Percentiles rank a stretch among this genome's conserved stretches.
These are phyloP conservation scores for Chloroceryle aenea DNA, from an alignment of 2,113 vertebrate genomes.

Conservation along the genomic window DNA sequence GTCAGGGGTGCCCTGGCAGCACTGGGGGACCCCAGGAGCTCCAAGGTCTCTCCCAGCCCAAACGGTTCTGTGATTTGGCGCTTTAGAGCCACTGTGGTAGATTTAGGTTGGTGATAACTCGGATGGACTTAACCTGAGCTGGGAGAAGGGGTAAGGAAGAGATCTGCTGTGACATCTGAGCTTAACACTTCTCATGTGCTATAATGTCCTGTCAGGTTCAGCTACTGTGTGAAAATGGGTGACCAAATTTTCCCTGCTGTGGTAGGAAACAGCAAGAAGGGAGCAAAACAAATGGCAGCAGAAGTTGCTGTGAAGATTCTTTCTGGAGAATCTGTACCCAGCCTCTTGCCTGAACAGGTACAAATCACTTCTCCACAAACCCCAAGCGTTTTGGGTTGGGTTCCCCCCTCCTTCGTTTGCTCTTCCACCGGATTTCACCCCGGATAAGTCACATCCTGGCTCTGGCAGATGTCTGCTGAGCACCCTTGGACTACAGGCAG, in stretches of 20 bases:
- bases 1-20: background rate
- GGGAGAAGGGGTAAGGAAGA: background rate
- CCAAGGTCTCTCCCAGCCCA: background rate
- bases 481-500: background rate
- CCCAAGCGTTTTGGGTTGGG: background rate
- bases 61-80: background rate
- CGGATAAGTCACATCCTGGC: background rate
- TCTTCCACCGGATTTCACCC: background rate
- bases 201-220: slow-evolving; percentile 82
- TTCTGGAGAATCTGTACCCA: slow-evolving; percentile 75
- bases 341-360: slow-evolving; percentile 81
- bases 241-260: slow-evolving; percentile 85
- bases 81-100: background rate
- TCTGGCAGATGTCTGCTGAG: background rate
- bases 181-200: slow-evolving; percentile 20
- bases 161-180: accelerated
- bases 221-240: slow-evolving; percentile 91
- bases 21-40: background rate
- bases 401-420: background rate
- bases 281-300: slow-evolving; percentile 92
- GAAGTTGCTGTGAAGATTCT: slow-evolving; percentile 92
- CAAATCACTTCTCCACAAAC: background rate
- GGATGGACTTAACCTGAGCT: background rate
- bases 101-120: background rate
- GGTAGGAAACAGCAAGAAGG: slow-evolving; percentile 94